Conservation (phyloP, 2,797 vertebrate genomes). For the Esox lucius region DNA sequence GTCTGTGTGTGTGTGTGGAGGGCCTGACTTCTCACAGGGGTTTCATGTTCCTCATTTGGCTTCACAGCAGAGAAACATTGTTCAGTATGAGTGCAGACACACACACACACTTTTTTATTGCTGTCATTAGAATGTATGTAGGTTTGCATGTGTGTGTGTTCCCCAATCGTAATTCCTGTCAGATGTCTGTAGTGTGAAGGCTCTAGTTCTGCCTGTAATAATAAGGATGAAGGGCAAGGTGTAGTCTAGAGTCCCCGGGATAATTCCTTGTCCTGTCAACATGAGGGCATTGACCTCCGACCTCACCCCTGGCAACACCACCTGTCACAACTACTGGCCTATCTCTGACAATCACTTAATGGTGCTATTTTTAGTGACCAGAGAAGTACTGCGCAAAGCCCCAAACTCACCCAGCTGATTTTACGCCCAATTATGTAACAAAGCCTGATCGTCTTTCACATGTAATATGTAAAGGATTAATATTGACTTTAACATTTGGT, state of each 20-base stretch:
- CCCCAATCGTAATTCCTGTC: constrained; percentile 3
- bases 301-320: constrained; percentile 72
- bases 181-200: neutral
- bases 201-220: neutral
- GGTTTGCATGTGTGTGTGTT: constrained; percentile 23
- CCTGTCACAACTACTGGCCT: constrained; percentile 68
- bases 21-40: constrained; percentile 76
- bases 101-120: constrained; percentile 10
- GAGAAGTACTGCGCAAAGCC: constrained; percentile 4
- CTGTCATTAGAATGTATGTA: constrained; percentile 26
- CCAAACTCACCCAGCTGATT: neutral
- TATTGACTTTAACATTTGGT: neutral
- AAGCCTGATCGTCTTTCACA: neutral
- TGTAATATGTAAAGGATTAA: neutral
- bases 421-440: neutral
- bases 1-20: constrained; percentile 12
- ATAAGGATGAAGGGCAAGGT: neutral
- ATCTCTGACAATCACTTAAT: constrained; percentile 80
- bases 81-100: constrained; percentile 72
- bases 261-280: neutral
- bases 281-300: constrained; percentile 20
- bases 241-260: no score
- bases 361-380: constrained; percentile 71
- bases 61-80: constrained; percentile 73
- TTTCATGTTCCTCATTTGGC: constrained; percentile 86